Evolutionary conservation across 2,888 invertebrate species (phyloP).

Genomic region (Netelia inedita): DNA sequence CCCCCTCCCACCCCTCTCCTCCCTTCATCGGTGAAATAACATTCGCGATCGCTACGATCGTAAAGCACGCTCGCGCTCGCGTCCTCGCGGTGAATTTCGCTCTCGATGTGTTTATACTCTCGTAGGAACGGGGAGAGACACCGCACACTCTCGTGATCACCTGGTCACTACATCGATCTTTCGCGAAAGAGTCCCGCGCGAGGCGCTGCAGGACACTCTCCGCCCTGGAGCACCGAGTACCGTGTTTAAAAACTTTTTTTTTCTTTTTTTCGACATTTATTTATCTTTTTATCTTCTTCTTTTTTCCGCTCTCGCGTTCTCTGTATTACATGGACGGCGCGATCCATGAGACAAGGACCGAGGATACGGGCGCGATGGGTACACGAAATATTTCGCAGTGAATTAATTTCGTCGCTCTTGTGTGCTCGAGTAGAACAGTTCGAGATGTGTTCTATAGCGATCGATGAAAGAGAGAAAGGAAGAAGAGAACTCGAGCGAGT

Average conservation of each 20-base stretch:
- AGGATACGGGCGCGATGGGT: constrained; percentile 48
- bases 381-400: constrained; percentile 50
- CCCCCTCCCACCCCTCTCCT: constrained; percentile 3
- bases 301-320: constrained; percentile 9
- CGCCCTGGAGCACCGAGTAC: constrained; percentile 44
- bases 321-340: not conserved
- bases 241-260: constrained; percentile 49
- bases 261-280: constrained; percentile 19
- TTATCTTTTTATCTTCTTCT: constrained; percentile 23
- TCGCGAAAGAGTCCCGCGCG: constrained; percentile 73
- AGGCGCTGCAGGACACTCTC: constrained; percentile 57
- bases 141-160: constrained; percentile 62
- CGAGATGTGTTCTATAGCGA: constrained; percentile 1
- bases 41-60: constrained; percentile 68
- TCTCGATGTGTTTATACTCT: constrained; percentile 75
- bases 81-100: constrained; percentile 41
- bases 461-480: constrained; percentile 56
- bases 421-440: constrained; percentile 21
- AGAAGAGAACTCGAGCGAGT: constrained; percentile 4
- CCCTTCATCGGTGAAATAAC: constrained; percentile 61
- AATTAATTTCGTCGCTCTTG: constrained; percentile 46
- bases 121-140: constrained; percentile 64
- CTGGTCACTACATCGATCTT: constrained; percentile 74
- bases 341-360: constrained; percentile 15
- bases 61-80: constrained; percentile 74